These are phyloP conservation scores for Lepus timidus DNA, from an alignment of 2,113 vertebrate genomes.

Conservation along the genomic window DNA sequence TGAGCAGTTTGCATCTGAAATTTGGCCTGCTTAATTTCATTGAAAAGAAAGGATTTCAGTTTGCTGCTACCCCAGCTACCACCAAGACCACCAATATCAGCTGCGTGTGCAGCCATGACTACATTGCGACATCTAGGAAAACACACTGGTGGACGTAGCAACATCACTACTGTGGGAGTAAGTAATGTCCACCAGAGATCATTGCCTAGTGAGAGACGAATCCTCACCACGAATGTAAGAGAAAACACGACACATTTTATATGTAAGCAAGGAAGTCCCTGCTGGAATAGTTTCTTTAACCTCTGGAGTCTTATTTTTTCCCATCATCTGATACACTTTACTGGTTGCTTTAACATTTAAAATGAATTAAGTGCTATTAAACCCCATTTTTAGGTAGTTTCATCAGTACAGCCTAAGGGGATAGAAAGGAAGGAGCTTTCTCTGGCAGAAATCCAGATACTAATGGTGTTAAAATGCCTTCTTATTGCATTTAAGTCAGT, in stretches of 20 bases:
- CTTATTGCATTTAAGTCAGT: constrained; percentile 86
- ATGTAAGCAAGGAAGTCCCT: background rate
- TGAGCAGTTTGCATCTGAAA: constrained; percentile 84
- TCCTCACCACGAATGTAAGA: background rate
- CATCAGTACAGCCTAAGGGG: constrained; percentile 82
- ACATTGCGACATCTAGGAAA: background rate
- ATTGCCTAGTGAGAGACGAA: rapidly evolving
- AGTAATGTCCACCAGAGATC: background rate
- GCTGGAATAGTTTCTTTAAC: constrained; percentile 68
- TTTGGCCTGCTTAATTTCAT: constrained; percentile 83
- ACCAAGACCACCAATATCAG: background rate
- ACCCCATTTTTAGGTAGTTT: constrained; percentile 83
- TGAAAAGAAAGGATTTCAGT: constrained; percentile 67
- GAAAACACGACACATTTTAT: background rate
- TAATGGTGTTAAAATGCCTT: constrained; percentile 87
- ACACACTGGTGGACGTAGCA: background rate
- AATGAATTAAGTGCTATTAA: constrained; percentile 85
- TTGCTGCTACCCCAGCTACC: background rate
- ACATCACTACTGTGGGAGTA: background rate
- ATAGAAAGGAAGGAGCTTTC: constrained; percentile 84
- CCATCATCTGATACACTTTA: constrained; percentile 69
- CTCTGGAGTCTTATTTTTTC: constrained; percentile 73
- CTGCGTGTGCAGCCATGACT: background rate
- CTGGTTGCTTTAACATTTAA: constrained; percentile 82
- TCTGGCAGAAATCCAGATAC: constrained; percentile 87